Conservation (phyloP, 2,797 vertebrate species). For the Macrochelys suwanniensis region DNA sequence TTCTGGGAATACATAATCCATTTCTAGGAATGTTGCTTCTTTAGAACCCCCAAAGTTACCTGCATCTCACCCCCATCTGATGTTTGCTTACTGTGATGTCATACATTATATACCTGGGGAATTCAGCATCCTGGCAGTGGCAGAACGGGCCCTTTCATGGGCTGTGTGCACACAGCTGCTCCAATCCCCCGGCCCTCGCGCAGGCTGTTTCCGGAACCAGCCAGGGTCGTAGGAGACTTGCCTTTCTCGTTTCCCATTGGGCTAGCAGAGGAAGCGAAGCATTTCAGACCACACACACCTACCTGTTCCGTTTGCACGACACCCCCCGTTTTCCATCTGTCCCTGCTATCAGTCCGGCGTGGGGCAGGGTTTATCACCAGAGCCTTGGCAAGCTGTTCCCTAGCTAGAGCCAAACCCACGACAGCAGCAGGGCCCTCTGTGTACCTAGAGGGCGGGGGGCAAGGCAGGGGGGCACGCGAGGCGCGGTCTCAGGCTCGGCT, state of each 20-base stretch:
- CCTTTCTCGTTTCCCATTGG: background rate
- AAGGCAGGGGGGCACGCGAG: too few relatives aligned
- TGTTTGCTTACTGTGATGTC: background rate
- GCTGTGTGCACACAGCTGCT: too few relatives aligned
- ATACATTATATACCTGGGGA: background rate
- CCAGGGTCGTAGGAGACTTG: background rate
- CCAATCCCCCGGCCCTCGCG: too few relatives aligned
- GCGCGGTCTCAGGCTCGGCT: too few relatives aligned
- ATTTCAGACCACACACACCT: background rate
- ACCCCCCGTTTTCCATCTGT: background rate
- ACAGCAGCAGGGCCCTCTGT: background rate
- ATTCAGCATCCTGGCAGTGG: background rate
- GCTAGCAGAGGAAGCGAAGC: background rate
- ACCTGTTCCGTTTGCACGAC: background rate
- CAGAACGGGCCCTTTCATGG: background rate
- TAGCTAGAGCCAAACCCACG: background rate
- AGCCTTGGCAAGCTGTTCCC: too few relatives aligned
- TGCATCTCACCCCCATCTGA: background rate
- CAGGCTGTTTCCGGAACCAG: background rate
- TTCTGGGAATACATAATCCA: background rate
- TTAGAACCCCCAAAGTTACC: background rate
- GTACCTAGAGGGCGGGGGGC: too few relatives aligned
- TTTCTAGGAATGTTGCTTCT: background rate
- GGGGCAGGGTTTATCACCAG: background rate
- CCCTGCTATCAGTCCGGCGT: background rate